Evolutionary conservation across 2,113 vertebrate species (phyloP), one percentile per base, ranked within the genome.

Genomic region (Sander vitreus): DNA sequence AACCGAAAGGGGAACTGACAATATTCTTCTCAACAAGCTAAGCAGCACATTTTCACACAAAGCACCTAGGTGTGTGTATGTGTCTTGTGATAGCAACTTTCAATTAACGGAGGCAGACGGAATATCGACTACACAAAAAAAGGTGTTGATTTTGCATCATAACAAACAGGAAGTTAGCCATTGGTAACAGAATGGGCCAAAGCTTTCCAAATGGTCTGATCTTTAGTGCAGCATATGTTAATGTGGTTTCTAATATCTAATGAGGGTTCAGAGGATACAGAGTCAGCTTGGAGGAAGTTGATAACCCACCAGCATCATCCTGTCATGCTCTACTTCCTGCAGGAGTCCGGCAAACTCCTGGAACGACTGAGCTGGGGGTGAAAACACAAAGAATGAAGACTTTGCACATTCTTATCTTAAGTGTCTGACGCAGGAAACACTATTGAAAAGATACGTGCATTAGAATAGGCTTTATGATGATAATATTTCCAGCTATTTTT

Each of bases 291-390:
- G 67, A 85, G 90, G 85, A 91, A 82, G 82, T 18, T 21, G 89
- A 92, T 87, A 93, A 91, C 95, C 93, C 95, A 99, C 98, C 97
- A 99, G 95, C 97, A 99, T 99, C 94, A 97, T 98, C 90, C 97
- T 96, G 92, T 98, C 97, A 2, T 97, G 95, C 92, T 99, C 98
- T 76, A 97, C 97, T 92, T 99, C 98, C 0, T 97, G 97, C 57
- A 99, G 94, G 68, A 99, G 94, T 79, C 97, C 97, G 0, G 98
- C 96, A 25, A 99, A 99, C 92, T 99, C 98, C 88, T 97, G 97
- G 87, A 99, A 99, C 30, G 98, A 99, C 91, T 99, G 97, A 0
- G 98, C 98, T 99, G 89, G 0, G 53, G 66, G 84, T 3, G 54
- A 81, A 83, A 58, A 85, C 21, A 89, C 5, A 36, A 25, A 80